Evolutionary conservation across 1,140 invertebrate genomes (phyloP).

Genomic region (Drosophila navojoa): DNA sequence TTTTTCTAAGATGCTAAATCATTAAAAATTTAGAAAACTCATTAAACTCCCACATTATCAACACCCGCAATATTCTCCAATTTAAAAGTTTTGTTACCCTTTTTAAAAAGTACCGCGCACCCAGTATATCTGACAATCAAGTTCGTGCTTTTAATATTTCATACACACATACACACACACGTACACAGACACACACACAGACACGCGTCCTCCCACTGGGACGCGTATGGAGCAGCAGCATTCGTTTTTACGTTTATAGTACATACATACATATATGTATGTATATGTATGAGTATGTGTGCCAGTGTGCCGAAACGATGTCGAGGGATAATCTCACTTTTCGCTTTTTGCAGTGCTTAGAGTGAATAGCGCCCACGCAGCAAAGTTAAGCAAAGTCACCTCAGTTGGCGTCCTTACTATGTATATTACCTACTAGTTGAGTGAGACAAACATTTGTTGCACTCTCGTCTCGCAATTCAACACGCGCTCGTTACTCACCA

Average conservation of each 20-base stretch:
- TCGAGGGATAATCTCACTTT: slow-evolving; percentile 65
- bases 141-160: no score
- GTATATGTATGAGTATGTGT: slow-evolving; percentile 50
- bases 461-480: slow-evolving; percentile 48
- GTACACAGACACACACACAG: background rate
- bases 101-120: no score
- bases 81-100: no score
- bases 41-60: no score
- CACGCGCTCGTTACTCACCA: slow-evolving; percentile 51
- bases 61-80: no score
- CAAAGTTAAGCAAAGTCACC: slow-evolving; percentile 18
- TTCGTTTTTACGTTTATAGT: background rate
- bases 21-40: no score
- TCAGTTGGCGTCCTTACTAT: slow-evolving; percentile 36
- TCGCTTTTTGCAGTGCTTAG: slow-evolving; percentile 29
- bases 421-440: slow-evolving; percentile 48
- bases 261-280: background rate
- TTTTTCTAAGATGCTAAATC: no score
- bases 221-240: background rate
- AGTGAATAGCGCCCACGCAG: slow-evolving; percentile 39
- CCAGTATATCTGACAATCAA: background rate
- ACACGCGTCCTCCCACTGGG: background rate
- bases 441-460: slow-evolving; percentile 67
- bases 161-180: background rate
- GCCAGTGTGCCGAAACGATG: slow-evolving; percentile 66